Evolutionary conservation across 2,888 invertebrate genomes (phyloP), one percentile per base, ranked within the genome.

Genomic region (Ferdinandea cuprea): DNA sequence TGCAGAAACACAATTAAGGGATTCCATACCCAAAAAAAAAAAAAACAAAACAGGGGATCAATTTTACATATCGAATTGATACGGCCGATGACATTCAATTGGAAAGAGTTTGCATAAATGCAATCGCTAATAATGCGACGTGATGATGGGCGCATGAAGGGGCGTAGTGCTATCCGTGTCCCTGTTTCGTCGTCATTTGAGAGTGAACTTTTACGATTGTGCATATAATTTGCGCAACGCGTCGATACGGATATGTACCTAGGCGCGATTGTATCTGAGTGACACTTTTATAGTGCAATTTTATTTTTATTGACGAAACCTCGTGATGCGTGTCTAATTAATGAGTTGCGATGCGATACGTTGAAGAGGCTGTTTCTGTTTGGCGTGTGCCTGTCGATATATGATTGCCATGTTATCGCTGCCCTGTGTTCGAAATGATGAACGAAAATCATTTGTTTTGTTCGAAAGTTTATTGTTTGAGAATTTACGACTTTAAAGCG

Each of bases 261-360:
- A 50, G 13, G 35, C 2, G n/a, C n/a, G n/a, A n/a, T 46, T 9
- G 19, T 13, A 40, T 11, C 46, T 50, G 61, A 63, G 69, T 63
- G 79, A 84, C 69, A 74, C 37, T 84, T 79, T 79, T 84, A 79
- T 79, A 35, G 79, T 84, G 73, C 69, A 79, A 79, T 84, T 84
- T 79, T 54, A 54, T 84, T 84, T 84, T 84, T 79, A 84, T 84
- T 65, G 79, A 78, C 73, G 73, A 69, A 56, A 46, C 32, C 74
- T 69, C 30, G 63, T 77, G 78, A 83, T 83, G 83, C 78, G 83
- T 83, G 83, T 63, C 83, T 83, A 83, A 83, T 83, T 78, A 83
- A 83, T 78, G 83, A 78, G 52, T 68, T 61, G 56, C 78, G 56
- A 59, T 77, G 76, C 28, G 50, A 25, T 3, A 9, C 69, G 42